These are phyloP conservation scores for Aspidiotus destructor DNA, from an alignment of 2,888 invertebrate species.

Conservation along the genomic window DNA sequence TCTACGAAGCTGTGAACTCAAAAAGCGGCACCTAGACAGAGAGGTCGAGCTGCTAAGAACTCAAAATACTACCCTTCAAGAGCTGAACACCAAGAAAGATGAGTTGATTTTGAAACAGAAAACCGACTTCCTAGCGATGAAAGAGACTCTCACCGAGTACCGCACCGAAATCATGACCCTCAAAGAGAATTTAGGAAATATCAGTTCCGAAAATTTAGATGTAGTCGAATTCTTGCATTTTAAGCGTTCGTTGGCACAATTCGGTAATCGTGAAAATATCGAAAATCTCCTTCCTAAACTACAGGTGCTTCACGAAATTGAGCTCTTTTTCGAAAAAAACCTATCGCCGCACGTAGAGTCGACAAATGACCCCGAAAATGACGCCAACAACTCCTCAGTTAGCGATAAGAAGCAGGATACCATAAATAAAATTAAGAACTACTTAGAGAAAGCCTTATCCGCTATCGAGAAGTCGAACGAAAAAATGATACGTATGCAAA, in stretches of 20 bases:
- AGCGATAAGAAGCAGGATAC: neutral
- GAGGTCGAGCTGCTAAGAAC: constrained; percentile 3
- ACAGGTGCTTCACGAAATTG: constrained; percentile 15
- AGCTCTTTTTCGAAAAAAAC: constrained; percentile 14
- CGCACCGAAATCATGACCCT: constrained; percentile 1
- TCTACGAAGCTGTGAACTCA: neutral
- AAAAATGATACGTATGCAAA: constrained; percentile 3
- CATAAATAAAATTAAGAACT: constrained; percentile 11
- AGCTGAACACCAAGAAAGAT: neutral
- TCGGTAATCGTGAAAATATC: neutral
- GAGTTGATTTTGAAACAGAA: neutral
- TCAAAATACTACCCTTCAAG: constrained; percentile 2
- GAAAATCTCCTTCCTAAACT: neutral
- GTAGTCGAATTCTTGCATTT: constrained; percentile 15
- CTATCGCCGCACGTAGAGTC: constrained; percentile 7
- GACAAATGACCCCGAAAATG: neutral
- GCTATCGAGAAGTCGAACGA: constrained; percentile 23
- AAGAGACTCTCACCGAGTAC: constrained; percentile 16
- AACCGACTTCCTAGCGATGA: constrained; percentile 3
- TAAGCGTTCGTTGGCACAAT: constrained; percentile 5
- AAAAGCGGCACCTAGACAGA: neutral
- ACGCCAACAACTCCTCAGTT: neutral
- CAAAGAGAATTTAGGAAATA: constrained; percentile 13
- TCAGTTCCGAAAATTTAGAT: constrained; percentile 20
- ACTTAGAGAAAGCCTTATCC: constrained; percentile 15